phyloP scores from a whole-genome alignment of 1,140 invertebrate species.

The Drosophila repletoides region DNA sequence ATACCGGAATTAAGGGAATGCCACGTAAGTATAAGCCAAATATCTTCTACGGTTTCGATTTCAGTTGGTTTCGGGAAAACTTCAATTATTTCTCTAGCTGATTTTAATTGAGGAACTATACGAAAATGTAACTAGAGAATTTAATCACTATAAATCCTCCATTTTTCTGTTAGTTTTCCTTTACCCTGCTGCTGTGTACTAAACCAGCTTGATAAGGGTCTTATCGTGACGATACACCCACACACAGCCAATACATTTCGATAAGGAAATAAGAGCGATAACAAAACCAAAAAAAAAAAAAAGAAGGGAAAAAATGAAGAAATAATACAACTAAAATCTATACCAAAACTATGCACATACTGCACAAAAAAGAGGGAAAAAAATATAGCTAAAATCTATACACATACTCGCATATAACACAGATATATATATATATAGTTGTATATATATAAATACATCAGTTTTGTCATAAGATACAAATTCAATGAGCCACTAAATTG shows the following conservation, averaged over 20 bases:
- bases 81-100: neutral
- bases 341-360: no score
- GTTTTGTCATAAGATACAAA: neutral
- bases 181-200: no score
- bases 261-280: slow-evolving; percentile 15
- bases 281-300: slow-evolving; percentile 8
- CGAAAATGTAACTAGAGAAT: no score
- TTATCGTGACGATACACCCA: slow-evolving; percentile 8
- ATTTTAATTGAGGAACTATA: slow-evolving; percentile 25
- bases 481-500: slow-evolving; percentile 15
- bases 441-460: neutral
- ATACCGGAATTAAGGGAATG: slow-evolving; percentile 5
- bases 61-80: neutral
- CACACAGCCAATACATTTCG: neutral
- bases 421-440: neutral
- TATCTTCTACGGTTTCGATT: neutral
- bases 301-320: neutral
- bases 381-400: no score
- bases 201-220: slow-evolving; percentile 17
- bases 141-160: no score
- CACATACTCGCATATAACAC: no score
- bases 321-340: no score
- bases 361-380: no score
- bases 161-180: no score
- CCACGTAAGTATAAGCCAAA: slow-evolving; percentile 20